Percentiles rank a stretch among this genome's conserved stretches.
These are phyloP conservation scores for Conops quadrifasciatus DNA, from an alignment of 2,888 invertebrate genomes.

Conservation along the genomic window DNA sequence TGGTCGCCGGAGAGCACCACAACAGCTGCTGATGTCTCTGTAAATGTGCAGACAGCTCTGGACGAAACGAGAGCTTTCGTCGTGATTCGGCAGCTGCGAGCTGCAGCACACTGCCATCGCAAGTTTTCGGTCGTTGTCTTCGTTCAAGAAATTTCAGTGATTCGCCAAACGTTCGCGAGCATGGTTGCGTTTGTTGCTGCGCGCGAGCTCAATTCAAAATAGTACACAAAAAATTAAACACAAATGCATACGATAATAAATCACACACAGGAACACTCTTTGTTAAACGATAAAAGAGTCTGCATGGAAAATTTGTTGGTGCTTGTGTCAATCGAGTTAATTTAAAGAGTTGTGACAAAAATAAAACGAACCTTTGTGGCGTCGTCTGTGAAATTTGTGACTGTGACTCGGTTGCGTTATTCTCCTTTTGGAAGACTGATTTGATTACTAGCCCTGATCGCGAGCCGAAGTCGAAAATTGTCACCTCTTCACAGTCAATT, in stretches of 20 bases:
- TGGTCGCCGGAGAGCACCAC: neutral
- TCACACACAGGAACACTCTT: too few species aligned
- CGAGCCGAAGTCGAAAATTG: neutral
- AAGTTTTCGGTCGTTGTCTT: neutral
- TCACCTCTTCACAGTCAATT: conserved; percentile 40
- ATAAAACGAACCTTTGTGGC: too few species aligned
- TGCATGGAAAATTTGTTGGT: too few species aligned
- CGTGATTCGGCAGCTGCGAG: conserved; percentile 33
- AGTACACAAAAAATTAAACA: neutral
- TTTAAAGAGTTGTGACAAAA: too few species aligned
- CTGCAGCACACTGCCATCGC: conserved; percentile 5
- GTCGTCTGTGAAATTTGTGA: too few species aligned
- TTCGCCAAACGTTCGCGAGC: conserved; percentile 53
- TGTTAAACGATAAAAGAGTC: too few species aligned
- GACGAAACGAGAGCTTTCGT: conserved; percentile 28
- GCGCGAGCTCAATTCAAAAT: neutral
- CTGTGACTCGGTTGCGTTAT: too few species aligned
- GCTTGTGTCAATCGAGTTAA: too few species aligned
- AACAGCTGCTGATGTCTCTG: conserved; percentile 22
- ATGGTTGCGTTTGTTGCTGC: conserved; percentile 43
- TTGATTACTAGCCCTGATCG: neutral
- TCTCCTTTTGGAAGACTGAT: too few species aligned
- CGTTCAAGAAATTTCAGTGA: conserved; percentile 47
- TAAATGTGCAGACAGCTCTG: conserved; percentile 3
- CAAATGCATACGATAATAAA: neutral